Evolutionary conservation across 2,797 vertebrate genomes (phyloP).

Genomic region (Paedocypris micromegethes): DNA sequence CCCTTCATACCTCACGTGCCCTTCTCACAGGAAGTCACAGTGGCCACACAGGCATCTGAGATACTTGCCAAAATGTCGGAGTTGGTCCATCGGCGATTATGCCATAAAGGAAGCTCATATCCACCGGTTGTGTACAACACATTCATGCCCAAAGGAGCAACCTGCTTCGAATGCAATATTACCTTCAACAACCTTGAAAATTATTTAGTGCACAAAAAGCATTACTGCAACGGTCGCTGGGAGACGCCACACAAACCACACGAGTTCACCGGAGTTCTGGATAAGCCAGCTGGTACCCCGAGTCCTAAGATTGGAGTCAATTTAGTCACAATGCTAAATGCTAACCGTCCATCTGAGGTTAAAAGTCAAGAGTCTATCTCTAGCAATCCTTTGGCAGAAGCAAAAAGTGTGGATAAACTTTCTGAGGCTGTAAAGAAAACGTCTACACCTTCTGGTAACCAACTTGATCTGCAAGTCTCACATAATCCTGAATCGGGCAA

Average conservation of each 20-base stretch:
- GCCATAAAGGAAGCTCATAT: slow-evolving; percentile 75
- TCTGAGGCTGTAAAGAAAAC: slow-evolving; percentile 67
- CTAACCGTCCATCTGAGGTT: slow-evolving; percentile 62
- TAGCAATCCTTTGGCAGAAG: slow-evolving; percentile 67
- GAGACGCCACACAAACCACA: slow-evolving; percentile 76
- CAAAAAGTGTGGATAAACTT: slow-evolving; percentile 73
- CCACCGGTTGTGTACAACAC: slow-evolving; percentile 79
- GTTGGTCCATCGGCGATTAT: slow-evolving; percentile 77
- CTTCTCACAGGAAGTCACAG: slow-evolving; percentile 79
- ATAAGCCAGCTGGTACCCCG: slow-evolving; percentile 71
- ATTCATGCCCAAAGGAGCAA: slow-evolving; percentile 80
- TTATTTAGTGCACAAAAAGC: slow-evolving; percentile 84
- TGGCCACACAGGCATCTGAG: slow-evolving; percentile 83
- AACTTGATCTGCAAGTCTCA: slow-evolving; percentile 67
- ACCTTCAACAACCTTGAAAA: slow-evolving; percentile 84
- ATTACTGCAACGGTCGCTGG: slow-evolving; percentile 83
- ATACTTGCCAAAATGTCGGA: slow-evolving; percentile 87
- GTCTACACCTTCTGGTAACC: slow-evolving; percentile 57
- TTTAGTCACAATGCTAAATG: slow-evolving; percentile 67
- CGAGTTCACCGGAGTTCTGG: slow-evolving; percentile 31
- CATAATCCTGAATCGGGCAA: slow-evolving; percentile 62
- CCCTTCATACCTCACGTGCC: slow-evolving; percentile 83
- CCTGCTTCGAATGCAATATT: slow-evolving; percentile 84
- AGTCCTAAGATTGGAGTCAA: slow-evolving; percentile 70
- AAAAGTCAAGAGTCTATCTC: slow-evolving; percentile 69